Evolutionary conservation across 1,140 invertebrate species (phyloP).

Genomic region (Drosophila takahashii): DNA sequence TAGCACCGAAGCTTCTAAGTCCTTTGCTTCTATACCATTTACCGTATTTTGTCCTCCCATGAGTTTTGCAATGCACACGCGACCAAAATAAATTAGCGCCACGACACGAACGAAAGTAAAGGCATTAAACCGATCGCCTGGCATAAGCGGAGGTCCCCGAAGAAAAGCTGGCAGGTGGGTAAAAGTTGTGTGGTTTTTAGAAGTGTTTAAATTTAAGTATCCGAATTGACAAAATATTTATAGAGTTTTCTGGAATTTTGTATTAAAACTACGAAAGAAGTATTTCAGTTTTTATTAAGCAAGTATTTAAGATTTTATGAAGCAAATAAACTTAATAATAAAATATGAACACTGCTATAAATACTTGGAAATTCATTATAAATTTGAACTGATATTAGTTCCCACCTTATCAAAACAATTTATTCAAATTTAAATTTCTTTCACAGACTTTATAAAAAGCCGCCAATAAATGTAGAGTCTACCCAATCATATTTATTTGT

Average conservation of each 20-base stretch:
- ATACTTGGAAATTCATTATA: no score
- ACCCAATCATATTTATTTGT: neutral
- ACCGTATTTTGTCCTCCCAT: slow-evolving; percentile 12
- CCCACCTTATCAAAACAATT: neutral
- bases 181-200: slow-evolving; percentile 19
- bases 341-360: no score
- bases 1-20: slow-evolving; percentile 17
- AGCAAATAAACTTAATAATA: no score
- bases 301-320: no score
- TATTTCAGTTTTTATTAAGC: no score
- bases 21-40: slow-evolving; percentile 25
- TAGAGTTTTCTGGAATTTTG: no score
- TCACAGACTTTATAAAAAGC: no score
- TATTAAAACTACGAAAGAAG: no score
- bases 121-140: slow-evolving; percentile 54
- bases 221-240: no score
- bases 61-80: slow-evolving; percentile 41
- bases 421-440: neutral
- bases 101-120: slow-evolving; percentile 20
- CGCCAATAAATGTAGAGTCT: no score
- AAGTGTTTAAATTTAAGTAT: neutral
- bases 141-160: slow-evolving; percentile 39
- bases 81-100: slow-evolving; percentile 58
- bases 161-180: slow-evolving; percentile 1
- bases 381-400: no score